These are phyloP conservation scores for Geophilus truncorum DNA, from an alignment of 2,888 invertebrate species.

Conservation along the genomic window DNA sequence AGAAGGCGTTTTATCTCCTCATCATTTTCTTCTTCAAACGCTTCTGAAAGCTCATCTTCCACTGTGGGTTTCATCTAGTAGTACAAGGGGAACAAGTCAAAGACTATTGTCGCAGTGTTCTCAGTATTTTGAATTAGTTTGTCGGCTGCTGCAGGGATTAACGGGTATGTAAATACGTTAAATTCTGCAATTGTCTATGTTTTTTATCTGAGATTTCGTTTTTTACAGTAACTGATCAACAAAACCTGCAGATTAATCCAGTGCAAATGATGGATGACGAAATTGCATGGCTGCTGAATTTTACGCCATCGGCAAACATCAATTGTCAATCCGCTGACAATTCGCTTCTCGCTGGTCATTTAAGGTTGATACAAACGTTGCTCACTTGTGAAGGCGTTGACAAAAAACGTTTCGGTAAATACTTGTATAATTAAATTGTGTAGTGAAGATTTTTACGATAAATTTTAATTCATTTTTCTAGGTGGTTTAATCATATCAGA, in stretches of 20 bases:
- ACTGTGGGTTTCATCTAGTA: conserved; percentile 51
- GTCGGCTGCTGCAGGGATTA: conserved; percentile 47
- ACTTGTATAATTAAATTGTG: background rate
- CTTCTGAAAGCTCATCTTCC: conserved; percentile 51
- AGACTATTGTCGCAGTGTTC: conserved; percentile 50
- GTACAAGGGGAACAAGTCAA: conserved; percentile 49
- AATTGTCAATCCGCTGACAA: conserved; percentile 47
- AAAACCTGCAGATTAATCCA: conserved; percentile 45
- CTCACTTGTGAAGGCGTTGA: conserved; percentile 50
- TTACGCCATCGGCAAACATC: conserved; percentile 46
- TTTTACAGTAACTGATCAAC: conserved; percentile 43
- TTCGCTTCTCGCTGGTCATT: conserved; percentile 51
- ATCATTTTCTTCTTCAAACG: conserved; percentile 47
- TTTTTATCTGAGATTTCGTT: too few relatives aligned
- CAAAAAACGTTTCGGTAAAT: conserved; percentile 46
- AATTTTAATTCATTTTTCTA: conserved; percentile 36
- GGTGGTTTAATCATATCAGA: conserved; percentile 45
- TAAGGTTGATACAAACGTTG: conserved; percentile 49
- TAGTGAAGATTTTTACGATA: background rate
- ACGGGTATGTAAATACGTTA: conserved; percentile 40
- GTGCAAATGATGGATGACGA: conserved; percentile 51
- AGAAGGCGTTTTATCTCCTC: conserved; percentile 39
- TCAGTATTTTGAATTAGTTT: conserved; percentile 52
- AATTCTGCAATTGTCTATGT: background rate
- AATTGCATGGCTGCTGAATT: conserved; percentile 51